A percentile compares a stretch with the other conserved stretches of the same genome.
These are phyloP conservation scores for Eutrigla gurnardus DNA, from an alignment of 2,797 vertebrate genomes.

Conservation along the genomic window DNA sequence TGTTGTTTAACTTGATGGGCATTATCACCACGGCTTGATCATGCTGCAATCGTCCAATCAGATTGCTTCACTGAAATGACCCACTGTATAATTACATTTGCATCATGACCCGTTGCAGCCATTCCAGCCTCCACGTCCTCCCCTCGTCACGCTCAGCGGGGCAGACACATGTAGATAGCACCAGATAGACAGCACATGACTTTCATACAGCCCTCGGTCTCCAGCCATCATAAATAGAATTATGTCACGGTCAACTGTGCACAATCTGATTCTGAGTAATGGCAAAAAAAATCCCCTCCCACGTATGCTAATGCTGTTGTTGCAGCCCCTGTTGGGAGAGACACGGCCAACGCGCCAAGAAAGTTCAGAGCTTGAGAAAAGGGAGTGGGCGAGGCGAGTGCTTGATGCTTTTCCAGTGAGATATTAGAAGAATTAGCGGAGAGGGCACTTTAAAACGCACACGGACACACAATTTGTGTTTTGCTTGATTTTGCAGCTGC, in stretches of 20 bases:
- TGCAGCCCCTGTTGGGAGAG: conserved; percentile 66
- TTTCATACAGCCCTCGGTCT: conserved; percentile 53
- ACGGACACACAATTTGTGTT: conserved; percentile 14
- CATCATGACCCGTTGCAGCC: conserved; percentile 44
- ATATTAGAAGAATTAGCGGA: conserved; percentile 50
- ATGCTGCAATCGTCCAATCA: conserved; percentile 43
- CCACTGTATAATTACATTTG: conserved; percentile 56
- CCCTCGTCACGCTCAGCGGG: conserved; percentile 53
- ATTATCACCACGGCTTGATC: conserved; percentile 22
- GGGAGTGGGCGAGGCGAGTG: conserved; percentile 52
- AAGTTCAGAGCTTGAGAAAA: conserved; percentile 65
- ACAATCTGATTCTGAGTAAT: conserved; percentile 78
- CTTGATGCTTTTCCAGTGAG: conserved; percentile 42
- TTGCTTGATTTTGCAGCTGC: conserved; percentile 10
- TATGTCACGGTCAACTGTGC: conserved; percentile 72
- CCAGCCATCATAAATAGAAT: conserved; percentile 80
- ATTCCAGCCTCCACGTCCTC: conserved; percentile 45
- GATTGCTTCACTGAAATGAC: conserved; percentile 47
- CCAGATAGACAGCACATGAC: conserved; percentile 56
- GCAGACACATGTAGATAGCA: conserved; percentile 69
- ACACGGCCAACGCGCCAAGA: conserved; percentile 63
- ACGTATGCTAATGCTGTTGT: conserved; percentile 76
- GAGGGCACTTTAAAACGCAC: conserved; percentile 37
- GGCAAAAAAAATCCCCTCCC: conserved; percentile 71
- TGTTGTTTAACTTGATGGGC: conserved; percentile 28